phyloP scores from a whole-genome alignment of 2,113 vertebrate genomes.

The Paedocypris sp. region DNA sequence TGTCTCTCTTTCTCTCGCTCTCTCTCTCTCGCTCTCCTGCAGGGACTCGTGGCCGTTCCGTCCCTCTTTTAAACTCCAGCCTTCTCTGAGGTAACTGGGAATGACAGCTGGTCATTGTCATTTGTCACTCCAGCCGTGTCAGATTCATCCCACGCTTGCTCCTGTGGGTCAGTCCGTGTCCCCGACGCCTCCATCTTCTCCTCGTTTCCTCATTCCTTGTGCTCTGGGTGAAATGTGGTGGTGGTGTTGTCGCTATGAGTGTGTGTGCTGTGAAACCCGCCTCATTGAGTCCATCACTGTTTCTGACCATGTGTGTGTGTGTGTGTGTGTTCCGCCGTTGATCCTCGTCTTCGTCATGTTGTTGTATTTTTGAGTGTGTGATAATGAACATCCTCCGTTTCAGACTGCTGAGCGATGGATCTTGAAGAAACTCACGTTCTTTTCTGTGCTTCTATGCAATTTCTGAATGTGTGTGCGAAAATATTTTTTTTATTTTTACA shows the following conservation, averaged over 20 bases:
- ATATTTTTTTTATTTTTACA: no score
- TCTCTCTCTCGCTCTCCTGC: conserved; percentile 49
- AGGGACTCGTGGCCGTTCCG: conserved; percentile 68
- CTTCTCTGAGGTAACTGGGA: conserved; percentile 65
- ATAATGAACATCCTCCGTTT: no score
- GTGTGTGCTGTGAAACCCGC: neutral
- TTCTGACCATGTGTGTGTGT: no score
- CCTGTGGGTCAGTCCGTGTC: conserved; percentile 6
- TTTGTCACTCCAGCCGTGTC: conserved; percentile 32
- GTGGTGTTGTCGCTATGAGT: neutral
- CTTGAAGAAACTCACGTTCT: no score
- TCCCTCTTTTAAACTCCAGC: conserved; percentile 67
- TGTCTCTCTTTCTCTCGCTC: neutral
- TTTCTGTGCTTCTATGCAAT: no score
- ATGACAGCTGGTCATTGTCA: conserved; percentile 8
- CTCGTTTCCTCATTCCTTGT: neutral
- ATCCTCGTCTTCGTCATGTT: no score
- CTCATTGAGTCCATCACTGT: no score
- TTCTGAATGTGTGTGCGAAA: no score
- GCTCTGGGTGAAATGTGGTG: neutral
- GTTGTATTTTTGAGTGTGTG: no score
- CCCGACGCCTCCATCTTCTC: neutral
- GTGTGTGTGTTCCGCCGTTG: no score
- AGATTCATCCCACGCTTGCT: conserved; percentile 16
- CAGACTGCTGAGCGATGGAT: no score